A percentile compares a stretch with the other conserved stretches of the same genome.
phyloP scores from a whole-genome alignment of 2,888 invertebrate genomes.

The Corbicula japonica region DNA sequence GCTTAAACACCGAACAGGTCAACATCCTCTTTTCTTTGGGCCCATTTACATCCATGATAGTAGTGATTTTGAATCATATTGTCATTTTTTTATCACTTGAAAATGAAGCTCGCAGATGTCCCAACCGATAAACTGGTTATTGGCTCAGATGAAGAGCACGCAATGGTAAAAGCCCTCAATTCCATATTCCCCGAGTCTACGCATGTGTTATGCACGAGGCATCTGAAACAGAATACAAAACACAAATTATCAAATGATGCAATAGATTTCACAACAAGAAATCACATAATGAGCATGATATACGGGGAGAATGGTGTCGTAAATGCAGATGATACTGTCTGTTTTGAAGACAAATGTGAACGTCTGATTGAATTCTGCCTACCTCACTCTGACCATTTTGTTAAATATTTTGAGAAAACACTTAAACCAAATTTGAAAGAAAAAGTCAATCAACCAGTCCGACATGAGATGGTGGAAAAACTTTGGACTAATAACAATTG shows the following conservation, averaged over 20 bases:
- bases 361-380: not conserved
- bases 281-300: not conserved
- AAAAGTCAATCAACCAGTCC: conserved; percentile 5
- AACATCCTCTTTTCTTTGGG: conserved; percentile 33
- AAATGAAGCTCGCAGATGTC: not conserved
- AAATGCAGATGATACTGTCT: conserved; percentile 8
- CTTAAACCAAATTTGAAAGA: not conserved
- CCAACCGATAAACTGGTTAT: not conserved
- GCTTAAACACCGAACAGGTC: not conserved
- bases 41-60: conserved; percentile 33
- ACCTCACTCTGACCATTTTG: conserved; percentile 15
- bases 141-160: not conserved
- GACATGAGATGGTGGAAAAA: not conserved
- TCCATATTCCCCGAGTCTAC: not conserved
- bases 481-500: conserved; percentile 50
- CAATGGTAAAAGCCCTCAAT: conserved; percentile 6
- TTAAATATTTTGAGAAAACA: not conserved
- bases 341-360: conserved; percentile 17
- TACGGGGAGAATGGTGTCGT: not conserved
- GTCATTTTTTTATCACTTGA: conserved; percentile 49
- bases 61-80: no score
- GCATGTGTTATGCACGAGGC: not conserved
- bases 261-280: not conserved
- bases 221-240: not conserved
- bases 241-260: not conserved